Conservation (phyloP, 2,888 invertebrate genomes). For the Hirtodrosophila histrioides region DNA sequence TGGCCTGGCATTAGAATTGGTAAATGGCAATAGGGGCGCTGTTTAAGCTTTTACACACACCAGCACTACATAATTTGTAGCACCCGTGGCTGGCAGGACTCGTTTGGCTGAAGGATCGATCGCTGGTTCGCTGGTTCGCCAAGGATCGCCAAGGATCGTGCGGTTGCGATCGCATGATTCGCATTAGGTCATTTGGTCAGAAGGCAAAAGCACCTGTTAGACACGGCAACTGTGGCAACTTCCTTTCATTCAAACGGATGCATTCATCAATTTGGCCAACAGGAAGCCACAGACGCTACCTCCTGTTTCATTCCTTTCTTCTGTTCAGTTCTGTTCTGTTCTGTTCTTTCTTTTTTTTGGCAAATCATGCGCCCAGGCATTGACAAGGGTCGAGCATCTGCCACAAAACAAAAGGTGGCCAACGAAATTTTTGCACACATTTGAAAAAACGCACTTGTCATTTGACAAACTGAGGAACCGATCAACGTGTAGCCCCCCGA, state of each 20-base stretch:
- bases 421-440: constrained; percentile 30
- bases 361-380: constrained; percentile 53
- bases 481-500: too few relatives aligned
- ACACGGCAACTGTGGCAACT: constrained; percentile 35
- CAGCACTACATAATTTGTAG: constrained; percentile 66
- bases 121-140: too few relatives aligned
- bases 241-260: constrained; percentile 78
- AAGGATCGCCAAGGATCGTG: too few relatives aligned
- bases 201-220: constrained; percentile 72
- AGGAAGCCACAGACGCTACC: constrained; percentile 50
- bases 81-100: neutral
- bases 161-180: constrained; percentile 21
- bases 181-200: constrained; percentile 82
- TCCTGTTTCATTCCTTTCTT: constrained; percentile 30
- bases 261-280: constrained; percentile 80
- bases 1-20: constrained; percentile 73
- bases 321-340: constrained; percentile 2
- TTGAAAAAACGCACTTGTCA: constrained; percentile 74
- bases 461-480: constrained; percentile 8
- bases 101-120: neutral
- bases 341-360: constrained; percentile 26
- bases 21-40: constrained; percentile 53
- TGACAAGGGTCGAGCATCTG: constrained; percentile 76
- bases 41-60: constrained; percentile 61
- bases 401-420: constrained; percentile 51